Conservation (phyloP, 2,113 vertebrate genomes). For the human (Homo sapiens) region DNA sequence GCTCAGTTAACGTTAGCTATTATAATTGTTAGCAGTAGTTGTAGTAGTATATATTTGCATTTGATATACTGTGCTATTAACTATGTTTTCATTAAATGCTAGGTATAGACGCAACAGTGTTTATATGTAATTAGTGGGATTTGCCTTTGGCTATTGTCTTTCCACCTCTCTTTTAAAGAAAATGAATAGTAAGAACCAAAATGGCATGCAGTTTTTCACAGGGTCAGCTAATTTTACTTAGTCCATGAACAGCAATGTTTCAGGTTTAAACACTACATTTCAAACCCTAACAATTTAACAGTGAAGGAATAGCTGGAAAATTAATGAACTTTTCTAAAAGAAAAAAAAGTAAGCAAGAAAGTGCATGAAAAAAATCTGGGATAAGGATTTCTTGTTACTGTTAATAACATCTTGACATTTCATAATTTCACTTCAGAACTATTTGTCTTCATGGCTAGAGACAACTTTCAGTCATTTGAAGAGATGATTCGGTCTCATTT, state of each 20-base stretch:
- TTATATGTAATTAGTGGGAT: neutral
- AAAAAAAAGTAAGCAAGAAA: neutral
- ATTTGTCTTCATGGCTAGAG: neutral
- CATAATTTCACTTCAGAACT: neutral
- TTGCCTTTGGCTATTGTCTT: constrained; percentile 17
- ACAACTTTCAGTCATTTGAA: constrained; percentile 2
- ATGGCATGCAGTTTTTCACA: neutral
- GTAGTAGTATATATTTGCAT: neutral
- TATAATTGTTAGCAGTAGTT: neutral
- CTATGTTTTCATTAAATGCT: constrained; percentile 1
- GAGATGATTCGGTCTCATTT: neutral
- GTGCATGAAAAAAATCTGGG: neutral
- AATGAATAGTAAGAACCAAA: constrained; percentile 15
- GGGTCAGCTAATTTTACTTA: neutral
- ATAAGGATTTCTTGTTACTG: neutral
- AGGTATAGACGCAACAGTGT: neutral
- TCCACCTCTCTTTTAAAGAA: neutral
- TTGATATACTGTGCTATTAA: neutral
- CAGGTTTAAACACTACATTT: neutral
- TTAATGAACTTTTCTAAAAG: neutral
- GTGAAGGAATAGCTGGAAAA: neutral
- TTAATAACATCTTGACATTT: neutral
- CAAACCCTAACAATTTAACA: neutral
- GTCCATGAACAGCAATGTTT: neutral
- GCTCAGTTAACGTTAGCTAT: neutral